phyloP scores from a whole-genome alignment of 2,888 invertebrate genomes.

The Drosophila subquinaria region DNA sequence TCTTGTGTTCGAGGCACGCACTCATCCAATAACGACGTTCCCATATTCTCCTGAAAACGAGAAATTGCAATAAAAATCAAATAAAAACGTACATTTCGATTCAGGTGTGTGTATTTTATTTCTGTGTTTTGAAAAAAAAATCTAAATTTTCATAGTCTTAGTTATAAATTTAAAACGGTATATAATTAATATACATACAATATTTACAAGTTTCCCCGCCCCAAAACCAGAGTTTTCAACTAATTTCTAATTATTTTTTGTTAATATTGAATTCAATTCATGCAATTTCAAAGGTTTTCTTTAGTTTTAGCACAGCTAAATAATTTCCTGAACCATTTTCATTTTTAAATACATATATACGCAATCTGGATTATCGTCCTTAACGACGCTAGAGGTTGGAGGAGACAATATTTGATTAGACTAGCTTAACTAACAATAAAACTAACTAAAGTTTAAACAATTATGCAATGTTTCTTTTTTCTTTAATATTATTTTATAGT shows the following conservation, averaged over 20 bases:
- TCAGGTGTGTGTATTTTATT: constrained; percentile 32
- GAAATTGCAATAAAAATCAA: constrained; percentile 41
- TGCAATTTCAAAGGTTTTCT: constrained; percentile 34
- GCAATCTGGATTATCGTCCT: constrained; percentile 5
- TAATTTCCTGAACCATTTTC: constrained; percentile 73
- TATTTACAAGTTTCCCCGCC: constrained; percentile 59
- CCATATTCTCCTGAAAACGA: constrained; percentile 8
- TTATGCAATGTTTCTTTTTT: background rate
- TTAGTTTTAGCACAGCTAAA: constrained; percentile 74
- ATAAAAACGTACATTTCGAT: constrained; percentile 22
- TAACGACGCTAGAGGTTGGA: constrained; percentile 15
- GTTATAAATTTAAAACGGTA: constrained; percentile 42
- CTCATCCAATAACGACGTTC: constrained; percentile 23
- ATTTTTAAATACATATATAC: constrained; percentile 2
- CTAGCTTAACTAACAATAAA: constrained; percentile 22
- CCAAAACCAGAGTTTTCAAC: constrained; percentile 1
- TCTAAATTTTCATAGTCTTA: constrained; percentile 47
- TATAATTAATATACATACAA: constrained; percentile 46
- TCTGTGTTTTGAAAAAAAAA: constrained; percentile 63
- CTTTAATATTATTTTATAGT: background rate
- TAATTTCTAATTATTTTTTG: background rate
- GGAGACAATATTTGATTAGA: constrained; percentile 12
- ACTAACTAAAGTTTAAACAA: constrained; percentile 20
- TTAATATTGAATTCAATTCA: constrained; percentile 55
- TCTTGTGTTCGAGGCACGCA: constrained; percentile 44